Percentiles rank a stretch among this genome's conserved stretches.
These are phyloP conservation scores for Anorthoa munda DNA, from an alignment of 2,888 invertebrate species.

Conservation along the genomic window DNA sequence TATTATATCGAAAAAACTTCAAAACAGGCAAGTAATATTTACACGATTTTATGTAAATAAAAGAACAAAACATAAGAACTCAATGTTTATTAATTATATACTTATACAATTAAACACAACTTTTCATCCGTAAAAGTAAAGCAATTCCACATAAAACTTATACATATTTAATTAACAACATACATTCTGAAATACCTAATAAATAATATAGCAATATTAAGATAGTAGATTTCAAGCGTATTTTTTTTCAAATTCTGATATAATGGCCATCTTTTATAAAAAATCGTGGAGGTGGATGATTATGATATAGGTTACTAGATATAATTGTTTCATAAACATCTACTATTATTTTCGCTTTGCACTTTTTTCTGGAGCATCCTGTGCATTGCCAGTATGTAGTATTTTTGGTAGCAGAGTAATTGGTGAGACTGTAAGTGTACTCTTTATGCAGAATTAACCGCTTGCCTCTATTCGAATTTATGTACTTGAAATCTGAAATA, in stretches of 20 bases:
- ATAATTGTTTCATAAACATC: background rate
- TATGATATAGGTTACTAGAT: conserved; percentile 7
- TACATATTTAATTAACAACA: no score
- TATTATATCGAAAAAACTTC: no score
- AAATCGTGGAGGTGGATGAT: conserved; percentile 14
- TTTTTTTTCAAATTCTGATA: background rate
- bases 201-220: background rate
- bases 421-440: background rate
- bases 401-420: background rate
- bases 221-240: no score
- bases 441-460: conserved; percentile 1
- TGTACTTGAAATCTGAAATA: conserved; percentile 18
- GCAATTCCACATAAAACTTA: no score
- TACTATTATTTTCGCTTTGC: conserved; percentile 25
- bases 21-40: no score
- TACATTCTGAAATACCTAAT: no score
- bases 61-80: background rate
- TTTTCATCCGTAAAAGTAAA: no score
- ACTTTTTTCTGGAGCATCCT: conserved; percentile 6
- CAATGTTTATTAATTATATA: background rate
- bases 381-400: conserved; percentile 17
- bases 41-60: background rate
- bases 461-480: conserved; percentile 13
- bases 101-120: background rate
- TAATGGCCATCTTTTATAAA: background rate